Base-by-base conservation (phyloP, 2,888 invertebrate genomes). In the Dromius quadrimaculatus region DNA sequence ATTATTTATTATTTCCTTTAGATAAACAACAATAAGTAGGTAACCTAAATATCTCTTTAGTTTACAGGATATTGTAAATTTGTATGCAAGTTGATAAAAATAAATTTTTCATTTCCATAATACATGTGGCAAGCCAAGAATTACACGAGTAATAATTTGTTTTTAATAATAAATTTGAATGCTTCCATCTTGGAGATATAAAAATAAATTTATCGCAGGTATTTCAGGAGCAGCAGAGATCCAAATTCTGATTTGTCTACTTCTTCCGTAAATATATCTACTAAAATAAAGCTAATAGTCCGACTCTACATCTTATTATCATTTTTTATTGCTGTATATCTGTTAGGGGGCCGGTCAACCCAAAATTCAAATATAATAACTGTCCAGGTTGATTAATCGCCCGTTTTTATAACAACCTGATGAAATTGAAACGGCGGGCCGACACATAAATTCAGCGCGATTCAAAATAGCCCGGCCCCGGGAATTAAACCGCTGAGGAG, bases 281-380 rank as follows among this genome's bases (percentile, higher is more conserved):
- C 38, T 66, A 41, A 54, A 50, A 54, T 66, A 22, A 66, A 66
- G 50, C 50, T 66, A 66, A 66, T 54, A 54, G 54, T 34, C 8
- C 63, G 13, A 43, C 45, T 43, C 45, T 63, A 63, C 64, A 65
- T 47, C 38, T 66, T 54, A 66, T 66, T 66, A 66, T 50, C 23
- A 66, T 66, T 66, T 68, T 68, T 68, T 68, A 68, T 59, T 28
- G 19, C 13, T 43, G 59, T 68, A 59, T 45, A 68, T 68, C 59
- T 68, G 68, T 68, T 59, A 11, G 15, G 41, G 9, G 62, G 38
- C 62, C 11, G 57, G 15, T 34, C 68, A 59, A 45, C 68, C 45
- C 57, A 41, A 57, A 59, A 43, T 43, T 59, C 68, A 68, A 68
- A 68, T 66, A 66, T 66, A 66, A 66, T 68, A 68, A 68, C 68